These are phyloP conservation scores for Apogon hyalosoma DNA, from an alignment of 2,797 vertebrate genomes.

Conservation along the genomic window DNA sequence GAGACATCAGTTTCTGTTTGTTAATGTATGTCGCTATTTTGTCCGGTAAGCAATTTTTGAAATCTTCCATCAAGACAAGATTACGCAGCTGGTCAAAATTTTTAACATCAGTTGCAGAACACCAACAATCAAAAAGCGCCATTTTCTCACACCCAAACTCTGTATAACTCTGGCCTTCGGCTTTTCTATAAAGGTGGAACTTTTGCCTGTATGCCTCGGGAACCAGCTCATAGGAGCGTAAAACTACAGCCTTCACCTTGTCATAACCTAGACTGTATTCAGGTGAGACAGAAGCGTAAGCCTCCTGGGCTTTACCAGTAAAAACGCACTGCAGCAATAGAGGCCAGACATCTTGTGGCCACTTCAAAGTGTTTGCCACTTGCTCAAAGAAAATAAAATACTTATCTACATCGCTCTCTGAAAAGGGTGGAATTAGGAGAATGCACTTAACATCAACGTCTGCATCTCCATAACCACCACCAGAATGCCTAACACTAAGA, in stretches of 20 bases:
- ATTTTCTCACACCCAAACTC: no score
- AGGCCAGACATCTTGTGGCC: neutral
- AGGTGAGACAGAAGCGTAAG: no score
- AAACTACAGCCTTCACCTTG: neutral
- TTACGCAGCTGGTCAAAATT: neutral
- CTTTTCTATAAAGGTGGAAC: neutral
- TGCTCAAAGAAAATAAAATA: neutral
- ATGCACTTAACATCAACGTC: neutral
- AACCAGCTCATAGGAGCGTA: neutral
- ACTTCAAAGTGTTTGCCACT: neutral
- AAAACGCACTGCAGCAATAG: neutral
- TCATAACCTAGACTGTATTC: no score
- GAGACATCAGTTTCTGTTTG: no score
- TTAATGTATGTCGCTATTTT: no score
- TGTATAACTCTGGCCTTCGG: neutral
- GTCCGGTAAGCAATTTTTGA: neutral
- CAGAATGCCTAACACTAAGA: no score
- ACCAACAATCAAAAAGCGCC: neutral
- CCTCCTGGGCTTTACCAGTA: no score
- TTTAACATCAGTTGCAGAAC: neutral
- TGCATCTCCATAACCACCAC: no score
- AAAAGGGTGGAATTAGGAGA: neutral
- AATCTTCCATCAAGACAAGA: neutral
- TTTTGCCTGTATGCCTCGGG: neutral
- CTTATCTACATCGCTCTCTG: neutral